A percentile compares a stretch with the other conserved stretches of the same genome.
Evolutionary conservation across 2,797 vertebrate genomes (phyloP).

Genomic region (Cetoscarus ocellatus): DNA sequence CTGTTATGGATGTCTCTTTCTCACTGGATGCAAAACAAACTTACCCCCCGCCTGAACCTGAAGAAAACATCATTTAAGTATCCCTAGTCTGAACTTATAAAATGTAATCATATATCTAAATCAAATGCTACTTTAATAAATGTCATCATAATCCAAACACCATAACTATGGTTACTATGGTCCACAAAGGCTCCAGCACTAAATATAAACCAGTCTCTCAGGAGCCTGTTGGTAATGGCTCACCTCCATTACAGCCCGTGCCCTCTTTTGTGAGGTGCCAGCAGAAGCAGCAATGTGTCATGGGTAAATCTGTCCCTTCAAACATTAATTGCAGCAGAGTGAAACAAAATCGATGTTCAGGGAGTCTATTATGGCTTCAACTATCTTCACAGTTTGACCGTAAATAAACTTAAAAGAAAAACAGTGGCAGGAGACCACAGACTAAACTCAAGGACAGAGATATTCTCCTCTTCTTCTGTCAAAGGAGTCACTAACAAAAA

Average conservation of each 20-base stretch:
- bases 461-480: too few species aligned
- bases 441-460: neutral
- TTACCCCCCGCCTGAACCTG: too few species aligned
- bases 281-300: slow-evolving; percentile 32
- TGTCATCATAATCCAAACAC: slow-evolving; percentile 45
- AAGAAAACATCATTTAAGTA: too few species aligned
- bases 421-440: neutral
- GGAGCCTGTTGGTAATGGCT: slow-evolving; percentile 51
- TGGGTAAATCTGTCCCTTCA: slow-evolving; percentile 24
- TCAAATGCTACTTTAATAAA: neutral
- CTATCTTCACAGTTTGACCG: neutral
- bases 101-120: too few species aligned
- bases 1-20: too few species aligned
- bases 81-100: too few species aligned
- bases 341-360: slow-evolving; percentile 13
- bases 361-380: slow-evolving; percentile 2
- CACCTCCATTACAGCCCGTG: slow-evolving; percentile 46
- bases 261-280: slow-evolving; percentile 36
- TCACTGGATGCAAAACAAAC: too few species aligned
- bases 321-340: slow-evolving; percentile 26
- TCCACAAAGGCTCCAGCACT: slow-evolving; percentile 44
- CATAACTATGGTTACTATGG: slow-evolving; percentile 68
- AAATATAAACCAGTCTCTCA: slow-evolving; percentile 61
- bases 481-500: too few species aligned
- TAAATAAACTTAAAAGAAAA: neutral